Base-by-base conservation (phyloP, 1,140 invertebrate species). In the Lasaia peninsularis region DNA sequence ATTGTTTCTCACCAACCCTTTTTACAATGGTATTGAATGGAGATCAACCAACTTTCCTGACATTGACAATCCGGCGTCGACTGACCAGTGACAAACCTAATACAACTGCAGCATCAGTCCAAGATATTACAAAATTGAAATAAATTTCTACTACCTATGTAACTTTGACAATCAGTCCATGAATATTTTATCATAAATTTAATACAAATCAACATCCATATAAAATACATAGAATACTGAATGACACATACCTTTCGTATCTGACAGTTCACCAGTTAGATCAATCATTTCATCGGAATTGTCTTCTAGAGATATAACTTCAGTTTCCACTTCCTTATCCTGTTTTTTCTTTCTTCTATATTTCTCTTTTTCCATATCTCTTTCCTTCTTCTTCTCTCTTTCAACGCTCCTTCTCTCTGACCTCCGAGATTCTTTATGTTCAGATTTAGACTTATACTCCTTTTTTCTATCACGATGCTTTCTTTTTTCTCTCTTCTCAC, bases 231-330 rank as follows among this genome's bases (percentile, higher is more conserved):
- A 12, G 4, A 18, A 44, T 8, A 16, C 16, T 0, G 7, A 14
- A 14, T 12, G 3, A 3, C 2, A 57, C 62, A 60, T 51, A 88
- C 85, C 77, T 81, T 77, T 86, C n/a, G 68, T 58, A 66, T 88
- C 86, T 0, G 81, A 81, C 20, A 74, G 72, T 11, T 88, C 86
- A 0, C 78, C 86, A 12, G 86, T 86, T 40, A 88, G 67, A 65
- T 88, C 86, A 24, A 88, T 86, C 56, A 86, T 66, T 48, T 86
- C 86, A 68, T 86, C 82, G 7, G 78, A 78, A 69, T 85, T 85
- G 55, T 88, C 86, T 24, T 80, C 81, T n/a, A 88, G 52, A 0
- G 79, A 80, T 52, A 88, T 88, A 32, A 88, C 76, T 53, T 86
- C 86, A 31, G 52, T 72, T 28, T 77, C 76, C n/a, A 75, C 21